These are phyloP conservation scores for Pseudochirops corinnae DNA, from an alignment of 2,797 vertebrate species.

Conservation along the genomic window DNA sequence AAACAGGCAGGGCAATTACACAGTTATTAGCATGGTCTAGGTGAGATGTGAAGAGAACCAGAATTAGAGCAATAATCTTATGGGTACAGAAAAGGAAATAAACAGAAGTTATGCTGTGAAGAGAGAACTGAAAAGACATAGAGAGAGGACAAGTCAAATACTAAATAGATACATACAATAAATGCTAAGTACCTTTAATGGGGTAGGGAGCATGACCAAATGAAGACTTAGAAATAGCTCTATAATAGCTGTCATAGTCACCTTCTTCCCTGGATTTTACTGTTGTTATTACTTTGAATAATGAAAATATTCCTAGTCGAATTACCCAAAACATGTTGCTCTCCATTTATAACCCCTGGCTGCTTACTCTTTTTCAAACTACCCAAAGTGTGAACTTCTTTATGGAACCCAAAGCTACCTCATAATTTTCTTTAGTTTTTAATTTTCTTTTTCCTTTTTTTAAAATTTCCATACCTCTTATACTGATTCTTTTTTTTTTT, in stretches of 20 bases:
- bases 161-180: neutral
- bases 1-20: neutral
- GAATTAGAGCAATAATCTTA: neutral
- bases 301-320: neutral
- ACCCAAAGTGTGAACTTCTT: neutral
- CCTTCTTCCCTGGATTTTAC: neutral
- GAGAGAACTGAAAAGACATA: neutral
- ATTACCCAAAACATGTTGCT: neutral
- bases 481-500: neutral
- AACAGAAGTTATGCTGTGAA: neutral
- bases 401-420: neutral
- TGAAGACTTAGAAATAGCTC: neutral
- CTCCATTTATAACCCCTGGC: neutral
- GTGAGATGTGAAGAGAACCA: neutral
- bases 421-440: neutral
- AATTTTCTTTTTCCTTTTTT: neutral
- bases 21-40: neutral
- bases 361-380: neutral
- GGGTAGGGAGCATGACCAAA: neutral
- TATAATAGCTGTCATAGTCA: neutral
- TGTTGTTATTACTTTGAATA: neutral
- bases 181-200: neutral
- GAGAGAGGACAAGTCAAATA: neutral
- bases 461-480: neutral
- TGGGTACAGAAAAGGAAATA: neutral